A percentile compares a stretch with the other conserved stretches of the same genome.
phyloP scores from a whole-genome alignment of 2,113 vertebrate genomes.

The Burhinus oedicnemus region DNA sequence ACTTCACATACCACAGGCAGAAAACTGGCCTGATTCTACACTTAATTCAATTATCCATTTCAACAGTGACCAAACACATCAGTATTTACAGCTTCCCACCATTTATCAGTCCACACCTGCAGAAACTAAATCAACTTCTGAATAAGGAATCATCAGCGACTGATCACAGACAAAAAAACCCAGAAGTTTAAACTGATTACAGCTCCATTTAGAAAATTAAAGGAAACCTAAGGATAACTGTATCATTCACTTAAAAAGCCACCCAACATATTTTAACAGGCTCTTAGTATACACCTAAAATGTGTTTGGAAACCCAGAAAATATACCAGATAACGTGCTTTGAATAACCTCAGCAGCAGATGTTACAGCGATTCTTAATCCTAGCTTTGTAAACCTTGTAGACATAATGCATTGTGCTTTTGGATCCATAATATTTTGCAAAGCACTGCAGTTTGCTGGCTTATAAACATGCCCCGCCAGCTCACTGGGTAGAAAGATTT shows the following conservation, averaged over 20 bases:
- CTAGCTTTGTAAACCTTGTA: conserved; percentile 23
- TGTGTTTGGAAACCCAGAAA: background rate
- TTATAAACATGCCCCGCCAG: background rate
- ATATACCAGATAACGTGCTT: background rate
- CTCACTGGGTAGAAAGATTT: conserved; percentile 16
- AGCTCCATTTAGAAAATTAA: background rate
- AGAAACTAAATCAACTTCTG: background rate
- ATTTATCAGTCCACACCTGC: background rate
- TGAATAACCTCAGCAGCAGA: background rate
- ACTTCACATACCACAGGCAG: background rate
- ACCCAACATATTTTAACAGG: background rate
- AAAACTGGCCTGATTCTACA: background rate
- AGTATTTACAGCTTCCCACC: background rate
- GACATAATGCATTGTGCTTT: conserved; percentile 17
- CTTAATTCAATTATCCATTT: background rate
- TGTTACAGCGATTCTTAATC: background rate
- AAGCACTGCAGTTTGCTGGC: conserved; percentile 47
- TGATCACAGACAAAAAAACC: background rate
- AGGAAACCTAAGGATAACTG: background rate
- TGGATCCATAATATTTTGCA: conserved; percentile 12
- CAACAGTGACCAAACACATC: conserved; percentile 2
- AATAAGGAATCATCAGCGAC: background rate
- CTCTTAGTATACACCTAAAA: background rate
- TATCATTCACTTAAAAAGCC: background rate
- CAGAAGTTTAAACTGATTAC: background rate